These are phyloP conservation scores for Pygocentrus nattereri DNA, from an alignment of 2,797 vertebrate species.

Conservation along the genomic window DNA sequence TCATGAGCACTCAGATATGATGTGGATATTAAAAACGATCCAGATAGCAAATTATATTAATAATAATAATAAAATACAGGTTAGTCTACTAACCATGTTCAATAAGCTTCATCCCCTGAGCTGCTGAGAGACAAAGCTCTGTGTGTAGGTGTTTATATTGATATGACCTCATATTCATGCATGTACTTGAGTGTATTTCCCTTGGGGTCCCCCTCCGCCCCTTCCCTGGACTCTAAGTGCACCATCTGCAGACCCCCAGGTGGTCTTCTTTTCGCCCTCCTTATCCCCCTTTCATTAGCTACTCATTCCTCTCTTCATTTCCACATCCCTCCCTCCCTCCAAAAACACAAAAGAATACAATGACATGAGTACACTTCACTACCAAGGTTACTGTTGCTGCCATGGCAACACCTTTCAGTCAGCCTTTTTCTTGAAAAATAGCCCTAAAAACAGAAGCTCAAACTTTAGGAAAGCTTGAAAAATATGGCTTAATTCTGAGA, in stretches of 20 bases:
- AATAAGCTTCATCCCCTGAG: too few species aligned
- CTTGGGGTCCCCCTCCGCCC: slow-evolving; percentile 8
- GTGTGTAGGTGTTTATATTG: slow-evolving; percentile 6
- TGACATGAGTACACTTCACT: neutral
- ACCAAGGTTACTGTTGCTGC: neutral
- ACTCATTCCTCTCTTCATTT: slow-evolving; percentile 20
- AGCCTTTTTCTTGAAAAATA: neutral
- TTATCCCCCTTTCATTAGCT: slow-evolving; percentile 38
- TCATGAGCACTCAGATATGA: neutral
- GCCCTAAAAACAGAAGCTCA: neutral
- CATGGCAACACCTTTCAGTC: neutral
- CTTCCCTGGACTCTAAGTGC: neutral
- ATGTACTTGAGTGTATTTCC: slow-evolving; percentile 6
- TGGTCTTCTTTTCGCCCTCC: slow-evolving; percentile 16
- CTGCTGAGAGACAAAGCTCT: neutral
- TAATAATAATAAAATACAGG: neutral
- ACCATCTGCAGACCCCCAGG: slow-evolving; percentile 51
- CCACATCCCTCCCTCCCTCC: neutral
- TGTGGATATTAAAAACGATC: neutral
- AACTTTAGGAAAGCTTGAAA: neutral
- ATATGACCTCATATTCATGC: slow-evolving; percentile 26
- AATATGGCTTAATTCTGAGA: too few species aligned
- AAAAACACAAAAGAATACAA: slow-evolving; percentile 17
- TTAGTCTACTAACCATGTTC: neutral
- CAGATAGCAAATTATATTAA: neutral